A percentile compares a stretch with the other conserved stretches of the same genome.
These are phyloP conservation scores for Mesoclemmys tuberculata DNA, from an alignment of 2,113 vertebrate species.

Conservation along the genomic window DNA sequence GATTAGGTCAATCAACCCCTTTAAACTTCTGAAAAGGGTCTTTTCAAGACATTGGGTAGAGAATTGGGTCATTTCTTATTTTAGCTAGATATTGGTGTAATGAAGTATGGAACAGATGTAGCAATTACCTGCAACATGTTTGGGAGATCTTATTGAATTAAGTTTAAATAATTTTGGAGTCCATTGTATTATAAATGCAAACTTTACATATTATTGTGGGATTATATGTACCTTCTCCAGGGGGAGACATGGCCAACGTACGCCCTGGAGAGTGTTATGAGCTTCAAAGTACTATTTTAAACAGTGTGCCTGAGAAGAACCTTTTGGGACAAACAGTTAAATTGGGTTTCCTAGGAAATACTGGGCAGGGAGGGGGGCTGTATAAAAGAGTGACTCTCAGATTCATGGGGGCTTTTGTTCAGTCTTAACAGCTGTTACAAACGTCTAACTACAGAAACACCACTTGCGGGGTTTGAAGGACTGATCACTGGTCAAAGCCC, in stretches of 20 bases:
- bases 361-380: no score
- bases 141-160: neutral
- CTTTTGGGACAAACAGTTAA: neutral
- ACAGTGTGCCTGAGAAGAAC: neutral
- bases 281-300: neutral
- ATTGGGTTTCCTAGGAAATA: neutral
- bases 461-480: neutral
- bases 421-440: neutral
- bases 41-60: slow-evolving; percentile 1
- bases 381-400: neutral
- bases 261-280: neutral
- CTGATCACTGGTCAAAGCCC: neutral
- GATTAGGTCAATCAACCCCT: neutral
- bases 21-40: neutral
- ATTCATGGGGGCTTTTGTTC: no score
- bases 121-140: neutral
- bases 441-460: neutral
- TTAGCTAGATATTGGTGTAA: neutral
- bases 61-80: neutral
- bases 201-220: neutral
- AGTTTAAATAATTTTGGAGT: neutral
- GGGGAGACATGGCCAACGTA: neutral
- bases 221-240: neutral
- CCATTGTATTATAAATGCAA: neutral
- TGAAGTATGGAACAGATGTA: neutral